Percentiles rank a stretch among this genome's conserved stretches.
Conservation (phyloP, 2,888 invertebrate species). For the Schrankia costaestrigalis region DNA sequence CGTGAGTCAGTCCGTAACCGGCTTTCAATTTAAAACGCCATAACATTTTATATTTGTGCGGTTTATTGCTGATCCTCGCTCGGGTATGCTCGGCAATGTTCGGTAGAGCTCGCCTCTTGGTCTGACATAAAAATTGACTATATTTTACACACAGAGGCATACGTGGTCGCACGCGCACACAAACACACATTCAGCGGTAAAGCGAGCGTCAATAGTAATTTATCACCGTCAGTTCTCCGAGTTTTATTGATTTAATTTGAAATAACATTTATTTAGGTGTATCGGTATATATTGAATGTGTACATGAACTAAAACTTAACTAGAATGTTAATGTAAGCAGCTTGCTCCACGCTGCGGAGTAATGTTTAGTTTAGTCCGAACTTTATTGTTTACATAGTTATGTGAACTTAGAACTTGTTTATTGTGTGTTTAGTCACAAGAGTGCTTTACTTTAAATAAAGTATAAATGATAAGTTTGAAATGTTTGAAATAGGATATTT, state of each 20-base stretch:
- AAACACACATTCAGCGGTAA: background rate
- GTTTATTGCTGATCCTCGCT: slow-evolving; percentile 24
- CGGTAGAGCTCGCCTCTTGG: slow-evolving; percentile 8
- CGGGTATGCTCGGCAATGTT: slow-evolving; percentile 20
- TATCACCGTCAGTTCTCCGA: slow-evolving; percentile 8
- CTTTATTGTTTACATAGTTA: slow-evolving; percentile 1
- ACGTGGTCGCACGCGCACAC: slow-evolving; percentile 3
- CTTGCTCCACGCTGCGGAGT: slow-evolving; percentile 3
- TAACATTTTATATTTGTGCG: slow-evolving; percentile 24
- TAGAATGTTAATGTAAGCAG: slow-evolving; percentile 3
- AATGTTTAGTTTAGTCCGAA: background rate
- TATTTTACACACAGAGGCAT: slow-evolving; percentile 17
- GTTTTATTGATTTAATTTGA: slow-evolving; percentile 12
- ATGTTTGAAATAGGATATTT: too few relatives aligned
- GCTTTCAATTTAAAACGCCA: slow-evolving; percentile 29
- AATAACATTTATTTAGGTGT: slow-evolving; percentile 9
- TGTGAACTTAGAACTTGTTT: too few relatives aligned
- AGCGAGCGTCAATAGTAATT: slow-evolving; percentile 11
- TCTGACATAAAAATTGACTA: slow-evolving; percentile 22
- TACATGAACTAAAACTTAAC: slow-evolving; percentile 7
- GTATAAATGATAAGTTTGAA: too few relatives aligned
- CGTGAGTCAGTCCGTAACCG: slow-evolving; percentile 23
- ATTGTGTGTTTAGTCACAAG: too few relatives aligned
- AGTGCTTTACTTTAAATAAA: too few relatives aligned
- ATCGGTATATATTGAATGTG: slow-evolving; percentile 5